phyloP scores from a whole-genome alignment of 2,888 invertebrate species.

The Cylloceria caligata region DNA sequence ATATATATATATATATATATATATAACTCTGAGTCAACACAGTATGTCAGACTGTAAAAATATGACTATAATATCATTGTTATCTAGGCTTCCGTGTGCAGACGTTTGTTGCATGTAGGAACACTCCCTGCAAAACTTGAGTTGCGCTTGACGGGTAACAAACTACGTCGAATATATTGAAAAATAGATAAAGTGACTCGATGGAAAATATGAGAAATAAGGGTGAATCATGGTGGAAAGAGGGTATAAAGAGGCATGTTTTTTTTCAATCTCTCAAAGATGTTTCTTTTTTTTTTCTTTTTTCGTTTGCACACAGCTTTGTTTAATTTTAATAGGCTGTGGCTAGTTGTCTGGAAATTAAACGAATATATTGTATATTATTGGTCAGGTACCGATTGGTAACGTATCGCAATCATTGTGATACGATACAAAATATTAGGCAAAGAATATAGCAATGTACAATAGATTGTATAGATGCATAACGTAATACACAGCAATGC shows the following conservation, averaged over 20 bases:
- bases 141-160: conserved; percentile 4
- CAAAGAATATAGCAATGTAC: too few species aligned
- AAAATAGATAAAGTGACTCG: conserved; percentile 49
- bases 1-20: too few species aligned
- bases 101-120: conserved; percentile 60
- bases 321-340: conserved; percentile 36
- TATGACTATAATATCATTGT: conserved; percentile 52
- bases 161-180: conserved; percentile 53
- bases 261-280: conserved; percentile 32
- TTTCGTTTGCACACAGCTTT: conserved; percentile 33
- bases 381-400: too few species aligned
- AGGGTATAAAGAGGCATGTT: conserved; percentile 66
- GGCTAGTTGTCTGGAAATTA: neutral
- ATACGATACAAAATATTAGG: too few species aligned
- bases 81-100: conserved; percentile 57
- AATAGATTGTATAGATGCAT: too few species aligned
- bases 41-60: neutral
- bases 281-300: conserved; percentile 35
- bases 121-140: conserved; percentile 45
- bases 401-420: too few species aligned
- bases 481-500: too few species aligned
- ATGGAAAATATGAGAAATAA: conserved; percentile 63
- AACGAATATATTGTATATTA: neutral
- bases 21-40: neutral
- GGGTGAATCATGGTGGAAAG: conserved; percentile 66